Conservation (phyloP, 2,888 invertebrate genomes). For the Furcula furcula region DNA sequence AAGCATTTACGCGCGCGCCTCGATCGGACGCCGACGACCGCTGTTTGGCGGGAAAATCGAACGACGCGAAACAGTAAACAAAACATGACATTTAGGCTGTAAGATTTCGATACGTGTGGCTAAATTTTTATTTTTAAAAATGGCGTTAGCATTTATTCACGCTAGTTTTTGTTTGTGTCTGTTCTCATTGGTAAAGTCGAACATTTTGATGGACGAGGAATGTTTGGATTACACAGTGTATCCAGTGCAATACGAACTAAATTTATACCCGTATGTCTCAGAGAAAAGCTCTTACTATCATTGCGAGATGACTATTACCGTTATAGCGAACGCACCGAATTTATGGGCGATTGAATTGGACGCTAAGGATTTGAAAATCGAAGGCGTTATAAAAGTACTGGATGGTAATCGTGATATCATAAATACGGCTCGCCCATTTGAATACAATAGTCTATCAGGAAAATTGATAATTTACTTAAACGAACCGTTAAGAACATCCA, state of each 20-base stretch:
- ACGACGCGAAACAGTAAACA: neutral
- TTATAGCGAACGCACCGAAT: conserved; percentile 62
- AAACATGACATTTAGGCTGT: neutral
- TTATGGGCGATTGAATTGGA: conserved; percentile 59
- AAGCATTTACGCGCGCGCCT: conserved; percentile 45
- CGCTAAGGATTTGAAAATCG: conserved; percentile 55
- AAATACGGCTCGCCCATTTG: conserved; percentile 53
- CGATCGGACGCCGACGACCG: conserved; percentile 48
- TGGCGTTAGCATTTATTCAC: conserved; percentile 31
- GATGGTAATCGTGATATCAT: conserved; percentile 52
- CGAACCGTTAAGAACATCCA: conserved; percentile 52
- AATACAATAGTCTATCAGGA: conserved; percentile 44
- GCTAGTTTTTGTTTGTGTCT: conserved; percentile 36
- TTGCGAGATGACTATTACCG: conserved; percentile 60
- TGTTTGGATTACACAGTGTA: conserved; percentile 74
- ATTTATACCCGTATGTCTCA: conserved; percentile 54
- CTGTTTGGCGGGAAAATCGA: conserved; percentile 15
- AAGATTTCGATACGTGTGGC: neutral
- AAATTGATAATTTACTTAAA: conserved; percentile 58
- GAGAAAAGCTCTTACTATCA: conserved; percentile 53
- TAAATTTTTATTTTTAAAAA: conserved; percentile 9
- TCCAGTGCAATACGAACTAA: conserved; percentile 69
- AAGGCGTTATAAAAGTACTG: conserved; percentile 50
- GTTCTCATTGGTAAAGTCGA: conserved; percentile 41
- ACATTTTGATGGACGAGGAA: conserved; percentile 57